phyloP scores from a whole-genome alignment of 2,113 vertebrate species.

The Pampusana beccarii region DNA sequence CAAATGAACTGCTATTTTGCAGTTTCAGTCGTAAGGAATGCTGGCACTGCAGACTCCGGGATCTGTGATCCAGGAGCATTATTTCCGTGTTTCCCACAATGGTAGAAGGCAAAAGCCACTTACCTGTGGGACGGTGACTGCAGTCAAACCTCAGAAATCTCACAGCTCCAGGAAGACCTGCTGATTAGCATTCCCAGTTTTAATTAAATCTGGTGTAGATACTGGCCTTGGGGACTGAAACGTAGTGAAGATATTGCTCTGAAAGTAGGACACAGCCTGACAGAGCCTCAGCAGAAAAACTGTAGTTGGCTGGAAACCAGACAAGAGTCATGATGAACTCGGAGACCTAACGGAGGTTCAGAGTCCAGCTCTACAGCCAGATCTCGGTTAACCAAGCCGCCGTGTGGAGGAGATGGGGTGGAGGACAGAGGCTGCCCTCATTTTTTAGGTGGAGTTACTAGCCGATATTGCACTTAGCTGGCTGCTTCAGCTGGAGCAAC shows the following conservation, averaged over 20 bases:
- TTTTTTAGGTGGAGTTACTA: not conserved
- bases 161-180: not conserved
- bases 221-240: not conserved
- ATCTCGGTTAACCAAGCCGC: not conserved
- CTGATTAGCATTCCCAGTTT: slow-evolving; percentile 50
- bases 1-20: not conserved
- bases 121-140: not conserved
- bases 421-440: not conserved
- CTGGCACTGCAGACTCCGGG: not conserved
- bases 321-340: not conserved
- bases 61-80: not conserved
- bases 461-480: not conserved
- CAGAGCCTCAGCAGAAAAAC: not conserved
- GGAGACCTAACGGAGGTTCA: not conserved
- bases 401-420: not conserved
- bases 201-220: slow-evolving; percentile 43
- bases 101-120: not conserved
- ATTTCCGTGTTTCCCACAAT: not conserved
- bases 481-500: not conserved
- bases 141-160: not conserved
- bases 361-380: not conserved
- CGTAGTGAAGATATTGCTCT: not conserved
- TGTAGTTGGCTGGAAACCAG: not conserved
- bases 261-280: slow-evolving; percentile 35
- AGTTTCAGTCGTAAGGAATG: not conserved